Evolutionary conservation across 2,888 invertebrate genomes (phyloP).

Genomic region (Campopleginae sp.): DNA sequence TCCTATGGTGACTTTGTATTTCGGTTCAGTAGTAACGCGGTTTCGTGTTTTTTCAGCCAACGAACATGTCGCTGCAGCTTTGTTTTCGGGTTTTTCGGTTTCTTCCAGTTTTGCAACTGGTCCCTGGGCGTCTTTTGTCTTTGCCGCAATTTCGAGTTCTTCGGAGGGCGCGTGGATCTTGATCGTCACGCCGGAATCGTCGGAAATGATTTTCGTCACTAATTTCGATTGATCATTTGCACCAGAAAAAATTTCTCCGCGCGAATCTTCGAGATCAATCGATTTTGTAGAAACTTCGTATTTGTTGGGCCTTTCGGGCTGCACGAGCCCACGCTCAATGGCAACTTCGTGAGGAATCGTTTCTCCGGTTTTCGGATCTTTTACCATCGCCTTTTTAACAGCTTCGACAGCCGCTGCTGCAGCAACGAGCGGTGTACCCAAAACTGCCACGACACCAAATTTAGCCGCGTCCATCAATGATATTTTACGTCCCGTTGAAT

Average conservation of each 20-base stretch:
- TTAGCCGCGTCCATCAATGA: constrained; percentile 91
- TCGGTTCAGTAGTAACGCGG: constrained; percentile 87
- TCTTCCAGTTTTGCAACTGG: neutral
- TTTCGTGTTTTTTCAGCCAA: constrained; percentile 83
- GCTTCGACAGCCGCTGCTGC: constrained; percentile 89
- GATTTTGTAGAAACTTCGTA: constrained; percentile 65
- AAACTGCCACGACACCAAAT: constrained; percentile 90
- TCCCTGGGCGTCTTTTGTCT: neutral
- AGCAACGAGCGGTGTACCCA: constrained; percentile 91
- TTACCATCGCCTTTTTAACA: constrained; percentile 87
- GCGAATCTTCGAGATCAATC: constrained; percentile 16
- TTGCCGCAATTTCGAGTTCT: neutral
- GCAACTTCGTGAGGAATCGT: constrained; percentile 93
- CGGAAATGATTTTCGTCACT: neutral
- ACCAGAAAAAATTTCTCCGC: constrained; percentile 4
- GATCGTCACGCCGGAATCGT: constrained; percentile 23
- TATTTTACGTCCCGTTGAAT: constrained; percentile 88
- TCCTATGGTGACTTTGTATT: constrained; percentile 88
- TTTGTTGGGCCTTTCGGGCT: constrained; percentile 73
- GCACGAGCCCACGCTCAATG: constrained; percentile 90
- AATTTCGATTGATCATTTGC: neutral
- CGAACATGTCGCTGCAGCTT: constrained; percentile 1
- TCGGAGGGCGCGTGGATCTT: constrained; percentile 12
- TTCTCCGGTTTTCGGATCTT: constrained; percentile 93
- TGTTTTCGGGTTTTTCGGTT: neutral